Evolutionary conservation across 2,797 vertebrate genomes (phyloP), one percentile per base, ranked within the genome.

Genomic region (Macroramphosus scolopax): DNA sequence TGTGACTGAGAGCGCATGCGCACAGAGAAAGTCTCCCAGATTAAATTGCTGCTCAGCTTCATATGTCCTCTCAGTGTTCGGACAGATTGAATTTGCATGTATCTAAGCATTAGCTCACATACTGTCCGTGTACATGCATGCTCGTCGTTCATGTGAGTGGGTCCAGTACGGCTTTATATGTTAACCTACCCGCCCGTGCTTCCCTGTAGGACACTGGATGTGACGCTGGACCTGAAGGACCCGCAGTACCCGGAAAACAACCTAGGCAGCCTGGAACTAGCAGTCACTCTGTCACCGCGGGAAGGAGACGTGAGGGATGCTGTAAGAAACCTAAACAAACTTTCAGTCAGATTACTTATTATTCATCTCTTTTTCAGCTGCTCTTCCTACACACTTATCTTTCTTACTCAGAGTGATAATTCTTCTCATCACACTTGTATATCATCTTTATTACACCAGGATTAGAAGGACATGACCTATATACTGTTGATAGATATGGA

Each of bases 171-270:
- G n/a, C n/a, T n/a, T n/a, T n/a, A n/a, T n/a, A n/a, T n/a, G n/a
- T n/a, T n/a, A n/a, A n/a, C n/a, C n/a, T n/a, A n/a, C n/a, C n/a
- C n/a, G n/a, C n/a, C n/a, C n/a, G n/a, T 69, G 16, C 16, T 17
- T 66, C 69, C 29, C 63, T 41, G 40, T 51, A 98, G 95, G 80
- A 72, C 88, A 47, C 88, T 89, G 55, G 92, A 97, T 64, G 85
- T 98, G 71, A 92, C 84, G 1, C 75, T 98, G 68, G 88, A 90
- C 56, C 83, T 98, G 70, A 94, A 94, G 75, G 96, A 98, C 68
- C 87, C 92, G 10, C 95, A 93, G 73, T 94, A 93, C 55, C 93
- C 94, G 20, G 92, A 95, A 46, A 84, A 97, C 74, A 86, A 95
- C 56, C 83, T 98, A 64, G 96, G 96, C 51, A 89, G 67, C 49